Evolutionary conservation across 2,888 invertebrate genomes (phyloP).

Genomic region (Frankliniella intonsa): DNA sequence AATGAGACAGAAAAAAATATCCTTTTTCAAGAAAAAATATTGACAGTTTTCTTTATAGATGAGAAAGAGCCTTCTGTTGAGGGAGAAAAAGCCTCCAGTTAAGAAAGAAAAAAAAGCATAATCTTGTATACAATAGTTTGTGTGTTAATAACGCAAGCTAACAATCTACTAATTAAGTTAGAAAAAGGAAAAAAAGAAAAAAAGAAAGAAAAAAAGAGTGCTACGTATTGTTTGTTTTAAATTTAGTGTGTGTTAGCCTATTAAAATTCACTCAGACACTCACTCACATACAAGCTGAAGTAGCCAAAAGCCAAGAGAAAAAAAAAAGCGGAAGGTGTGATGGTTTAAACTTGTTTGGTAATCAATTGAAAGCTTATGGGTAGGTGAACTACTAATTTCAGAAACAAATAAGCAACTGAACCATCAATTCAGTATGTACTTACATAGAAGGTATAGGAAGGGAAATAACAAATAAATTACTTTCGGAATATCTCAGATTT

Average conservation of each 20-base stretch:
- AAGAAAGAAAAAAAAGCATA: no score
- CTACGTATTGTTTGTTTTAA: not conserved
- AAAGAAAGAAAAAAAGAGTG: no score
- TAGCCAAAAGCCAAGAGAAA: not conserved
- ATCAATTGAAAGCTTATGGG: no score
- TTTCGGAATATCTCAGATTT: not conserved
- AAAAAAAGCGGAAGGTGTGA: conserved; percentile 16
- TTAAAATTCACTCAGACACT: not conserved
- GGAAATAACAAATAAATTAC: not conserved
- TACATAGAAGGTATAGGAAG: not conserved
- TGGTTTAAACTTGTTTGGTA: not conserved
- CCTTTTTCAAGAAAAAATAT: not conserved
- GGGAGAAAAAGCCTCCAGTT: no score
- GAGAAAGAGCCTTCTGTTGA: no score
- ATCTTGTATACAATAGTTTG: no score
- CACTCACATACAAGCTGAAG: not conserved
- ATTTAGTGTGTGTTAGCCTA: not conserved
- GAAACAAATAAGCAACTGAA: not conserved
- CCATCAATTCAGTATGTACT: not conserved
- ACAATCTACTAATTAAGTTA: no score
- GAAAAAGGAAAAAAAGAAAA: not conserved
- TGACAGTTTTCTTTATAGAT: not conserved
- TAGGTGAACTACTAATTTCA: not conserved
- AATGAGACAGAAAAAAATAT: not conserved
- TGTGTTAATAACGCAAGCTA: no score